Percentiles rank a stretch among this genome's conserved stretches.
Evolutionary conservation across 1,140 invertebrate genomes (phyloP).

Genomic region (Drosophila willistoni): DNA sequence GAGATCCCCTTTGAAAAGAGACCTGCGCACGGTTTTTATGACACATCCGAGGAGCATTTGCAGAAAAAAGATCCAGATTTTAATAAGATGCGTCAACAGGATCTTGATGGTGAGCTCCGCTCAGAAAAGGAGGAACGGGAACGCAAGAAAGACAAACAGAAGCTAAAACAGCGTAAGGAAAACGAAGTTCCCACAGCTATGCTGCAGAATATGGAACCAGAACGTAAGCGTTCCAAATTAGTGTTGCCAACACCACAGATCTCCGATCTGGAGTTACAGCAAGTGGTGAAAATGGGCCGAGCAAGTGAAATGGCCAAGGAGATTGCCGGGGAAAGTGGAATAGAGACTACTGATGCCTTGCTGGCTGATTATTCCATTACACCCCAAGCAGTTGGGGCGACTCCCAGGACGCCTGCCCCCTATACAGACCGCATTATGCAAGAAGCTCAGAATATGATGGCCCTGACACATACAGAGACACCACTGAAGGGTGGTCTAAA

Average conservation of each 20-base stretch:
- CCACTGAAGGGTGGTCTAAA: conserved; percentile 98
- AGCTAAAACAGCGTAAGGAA: conserved; percentile 96
- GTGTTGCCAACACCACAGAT: conserved; percentile 98
- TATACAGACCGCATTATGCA: conserved; percentile 90
- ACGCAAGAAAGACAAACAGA: conserved; percentile 95
- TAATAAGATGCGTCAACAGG: conserved; percentile 93
- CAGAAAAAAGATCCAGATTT: conserved; percentile 96
- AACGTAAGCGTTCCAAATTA: conserved; percentile 97
- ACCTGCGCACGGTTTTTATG: conserved; percentile 96
- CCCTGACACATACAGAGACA: conserved; percentile 97
- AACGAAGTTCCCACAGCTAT: conserved; percentile 97
- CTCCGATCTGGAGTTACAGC: conserved; percentile 94
- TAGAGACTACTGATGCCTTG: conserved; percentile 92
- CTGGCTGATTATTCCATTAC: conserved; percentile 96
- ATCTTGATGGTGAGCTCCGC: conserved; percentile 95
- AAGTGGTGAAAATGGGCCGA: conserved; percentile 98
- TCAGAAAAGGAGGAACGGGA: conserved; percentile 95
- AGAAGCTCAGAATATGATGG: conserved; percentile 99
- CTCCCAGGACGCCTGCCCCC: conserved; percentile 93
- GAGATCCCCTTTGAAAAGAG: conserved; percentile 99
- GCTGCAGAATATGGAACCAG: conserved; percentile 94
- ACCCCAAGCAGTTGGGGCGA: conserved; percentile 88
- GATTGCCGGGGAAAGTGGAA: conserved; percentile 92
- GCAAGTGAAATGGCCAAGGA: conserved; percentile 97
- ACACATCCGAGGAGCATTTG: conserved; percentile 94